Base-by-base conservation (phyloP, 2,888 invertebrate species). In the Axea sp. region DNA sequence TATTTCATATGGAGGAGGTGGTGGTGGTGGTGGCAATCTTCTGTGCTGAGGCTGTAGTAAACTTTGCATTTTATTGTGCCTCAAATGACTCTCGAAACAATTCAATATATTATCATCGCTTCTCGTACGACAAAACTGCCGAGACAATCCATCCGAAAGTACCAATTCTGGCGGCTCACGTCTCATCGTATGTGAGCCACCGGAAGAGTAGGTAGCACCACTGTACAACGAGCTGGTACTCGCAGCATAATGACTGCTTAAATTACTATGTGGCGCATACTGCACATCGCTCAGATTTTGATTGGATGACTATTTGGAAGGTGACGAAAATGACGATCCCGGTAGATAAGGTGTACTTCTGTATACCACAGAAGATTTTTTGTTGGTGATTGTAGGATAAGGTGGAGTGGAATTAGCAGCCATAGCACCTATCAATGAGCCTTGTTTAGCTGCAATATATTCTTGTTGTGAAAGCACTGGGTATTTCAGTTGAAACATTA, bases 401-500 rank as follows among this genome's bases (percentile, higher is more conserved):
- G 85, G 85, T 43, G 87, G 87, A 1, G 87, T 87, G 19, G 92
- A 91, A 59, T 89, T 89, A n/a, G 88, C 88, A 1, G 91, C 91
- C 80, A 90, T 88, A 33, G 91, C 91, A 0, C 92, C 92, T 80
- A 92, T 87, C 7, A 94, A 89, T 28, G 94, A 94, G 0, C 95
- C 93, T 81, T 95, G 91, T 85, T 96, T 96, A 49, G 95, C 95
- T 82, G 96, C 96, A 78, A 95, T 90, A 88, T 96, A 96, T 85
- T 96, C 96, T 86, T 96, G 96, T 84, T 95, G 95, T 76, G 96
- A 96, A 37, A 96, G 91, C 0, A 95, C 93, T 5, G 96, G 96
- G 87, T 96, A 96, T 88, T 96, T 96, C 73, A 96, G 87, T 0
- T 96, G 96, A 83, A 96, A 96, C 85, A 96, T 95, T 3, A 96